Base-by-base conservation (phyloP, 1,140 invertebrate species). In the Tetragonula clypearis region DNA sequence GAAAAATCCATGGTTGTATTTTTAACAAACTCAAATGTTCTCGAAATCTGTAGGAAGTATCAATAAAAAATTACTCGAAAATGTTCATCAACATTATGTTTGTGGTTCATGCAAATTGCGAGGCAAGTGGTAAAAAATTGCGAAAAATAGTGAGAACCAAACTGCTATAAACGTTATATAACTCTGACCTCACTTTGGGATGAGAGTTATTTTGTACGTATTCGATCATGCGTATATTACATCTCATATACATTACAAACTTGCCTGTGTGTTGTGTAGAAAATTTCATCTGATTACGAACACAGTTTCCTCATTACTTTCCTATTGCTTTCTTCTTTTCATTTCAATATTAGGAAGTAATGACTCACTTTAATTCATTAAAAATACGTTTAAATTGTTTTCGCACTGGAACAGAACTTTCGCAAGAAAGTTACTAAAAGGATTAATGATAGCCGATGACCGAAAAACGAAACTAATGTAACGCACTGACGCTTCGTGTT, bases 81-180 rank as follows among this genome's bases (percentile, higher is more conserved):
- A 41, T 77, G 77, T 58, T 82, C 49, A n/a, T 58, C 23, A 2
- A 11, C 9, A 53, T 35, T 35, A 35, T 35, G 21, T 77, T 83
- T 83, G 77, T 58, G 73, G 30, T 30, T 35, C 35, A 56, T 17
- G 35, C 62, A 77, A 83, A 77, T 68, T 83, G 81, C 58, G 17
- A 23, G 19, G 2, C 53, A 19, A n/a, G 8, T 77, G 53, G 19
- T 58, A 77, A 83, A 82, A 21, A 56, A 49, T 19, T 0, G 66
- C 55, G 56, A 81, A 75, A 82, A 82, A 82, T 65, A n/a, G 19
- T 14, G 14, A 2, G n/a, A 11, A 1, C 30, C 49, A 55, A 75
- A 66, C 58, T 75, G 30, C 23, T 21, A 60, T 21, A 55, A 75
- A 15, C 41, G 5, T 82, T 82, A 49, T 49, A 8, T 8, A 49